Evolutionary conservation across 2,113 vertebrate species (phyloP), one percentile per base, ranked within the genome.

Genomic region (Abramis brama): DNA sequence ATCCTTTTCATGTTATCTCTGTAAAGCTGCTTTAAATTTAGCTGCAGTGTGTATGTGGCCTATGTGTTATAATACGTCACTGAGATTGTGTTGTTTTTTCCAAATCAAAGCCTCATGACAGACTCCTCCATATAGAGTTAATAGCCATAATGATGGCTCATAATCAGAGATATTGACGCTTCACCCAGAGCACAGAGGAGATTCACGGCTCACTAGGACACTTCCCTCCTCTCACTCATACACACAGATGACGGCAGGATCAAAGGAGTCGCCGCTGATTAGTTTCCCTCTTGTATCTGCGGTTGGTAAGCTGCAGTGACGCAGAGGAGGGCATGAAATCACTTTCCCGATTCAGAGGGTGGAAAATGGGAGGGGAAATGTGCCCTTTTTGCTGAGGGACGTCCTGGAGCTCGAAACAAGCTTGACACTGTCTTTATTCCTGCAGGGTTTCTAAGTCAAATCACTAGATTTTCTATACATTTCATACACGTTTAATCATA

Each of bases 221-320:
- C 17, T 70, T 23, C 82, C 60, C 12, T 43, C 39, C 52, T 7
- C 71, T 75, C 55, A 59, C 75, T 68, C 45, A 45, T 13, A 59
- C 25, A 39, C 82, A 25, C 25, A 60, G 13, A 86, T 8, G 57
- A 75, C 5, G 39, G 11, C 62, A 50, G 23, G 73, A 86, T 88
- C 84, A 88, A 57, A 88, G 79, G 10, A n/a, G 50, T 39, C 25
- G 17, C n/a, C 25, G 27, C 71, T 85, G 23, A 76, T 77, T 60
- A 60, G 62, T 39, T 62, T 78, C 66, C 50, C 47, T 57, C 45
- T 55, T 82, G 78, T 36, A 76, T 86, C 79, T 86, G 70, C 30
- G 21, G 60, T 75, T 85, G 55, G 30, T 43, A 27, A 57, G 33
- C 52, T 70, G 55, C 62, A 71, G 73, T 15, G 52, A 47, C 74